Percentiles rank a stretch among this genome's conserved stretches.
Evolutionary conservation across 2,888 invertebrate species (phyloP).

Genomic region (Eupithecia pulchellata): DNA sequence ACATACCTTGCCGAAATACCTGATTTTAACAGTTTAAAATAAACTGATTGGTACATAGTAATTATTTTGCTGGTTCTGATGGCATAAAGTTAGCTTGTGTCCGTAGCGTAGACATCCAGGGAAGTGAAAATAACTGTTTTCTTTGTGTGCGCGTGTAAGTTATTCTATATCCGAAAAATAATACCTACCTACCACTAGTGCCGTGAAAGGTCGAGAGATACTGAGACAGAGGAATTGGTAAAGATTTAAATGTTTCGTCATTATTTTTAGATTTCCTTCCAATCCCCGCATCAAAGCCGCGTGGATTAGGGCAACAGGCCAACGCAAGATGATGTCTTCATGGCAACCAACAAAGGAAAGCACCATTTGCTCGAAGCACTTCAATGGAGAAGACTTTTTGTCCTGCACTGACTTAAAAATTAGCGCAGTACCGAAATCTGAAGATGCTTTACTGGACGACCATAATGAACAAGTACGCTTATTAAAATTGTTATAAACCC

Average conservation of each 20-base stretch:
- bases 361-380: slow-evolving; percentile 2
- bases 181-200: no score
- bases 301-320: background rate
- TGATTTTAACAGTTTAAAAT: no score
- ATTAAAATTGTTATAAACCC: background rate
- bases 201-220: no score
- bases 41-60: no score
- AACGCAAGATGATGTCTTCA: background rate
- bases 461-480: background rate
- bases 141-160: no score
- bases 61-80: no score
- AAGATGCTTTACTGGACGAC: background rate
- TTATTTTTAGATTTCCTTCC: background rate
- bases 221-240: background rate
- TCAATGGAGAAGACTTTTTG: background rate
- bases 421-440: background rate
- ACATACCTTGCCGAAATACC: no score
- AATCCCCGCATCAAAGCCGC: background rate
- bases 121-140: no score
- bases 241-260: background rate
- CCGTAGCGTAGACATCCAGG: no score
- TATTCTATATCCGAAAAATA: no score
- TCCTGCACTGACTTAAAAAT: background rate
- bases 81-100: no score
- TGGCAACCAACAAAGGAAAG: background rate